Evolutionary conservation across 2,888 invertebrate genomes (phyloP), one percentile per base, ranked within the genome.

Genomic region (Drosophila stalkeri): DNA sequence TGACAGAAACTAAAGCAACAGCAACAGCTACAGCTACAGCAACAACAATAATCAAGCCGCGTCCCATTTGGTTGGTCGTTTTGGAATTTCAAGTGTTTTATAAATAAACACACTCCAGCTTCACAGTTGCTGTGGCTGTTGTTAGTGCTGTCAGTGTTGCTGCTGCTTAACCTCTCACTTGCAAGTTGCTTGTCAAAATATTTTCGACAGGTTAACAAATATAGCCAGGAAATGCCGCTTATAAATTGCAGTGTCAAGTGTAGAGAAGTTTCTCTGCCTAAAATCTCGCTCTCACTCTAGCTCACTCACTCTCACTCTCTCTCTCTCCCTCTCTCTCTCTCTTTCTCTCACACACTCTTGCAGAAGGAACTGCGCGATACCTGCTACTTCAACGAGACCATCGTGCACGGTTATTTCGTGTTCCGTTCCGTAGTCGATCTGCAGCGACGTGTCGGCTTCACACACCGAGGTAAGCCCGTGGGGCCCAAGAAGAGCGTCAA

Each of bases 371-470:
- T 91, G 83, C 90, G 91, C 88, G 91, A 90, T 84, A 91, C 92
- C 91, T 93, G 93, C 92, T 92, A 93, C 84, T 93, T 93, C 92
- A 92, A 92, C 91, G 93, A 93, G 86, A 90, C 91, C 75, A 92
- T 93, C 81, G 91, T 91, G 70, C 92, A 91, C 90, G 93, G 93
- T 91, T 92, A 92, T 92, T 92, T 91, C 91, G 92, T 92, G 81
- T 93, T 91, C 89, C 90, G 91, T 73, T 92, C 93, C 79, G 90
- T 92, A 78, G 88, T 92, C 91, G 91, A 93, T 90, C 86, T 88
- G 79, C 89, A 90, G 85, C 92, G 92, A 80, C 92, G 92, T 75
- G 91, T 93, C 86, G 93, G 92, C 79, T 93, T 93, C 90, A 93
- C 92, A 80, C 91, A 90, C 80, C 91, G 91, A 91, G 93, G 93